Evolutionary conservation across 1,140 invertebrate genomes (phyloP).

Genomic region (Papilio machaon): DNA sequence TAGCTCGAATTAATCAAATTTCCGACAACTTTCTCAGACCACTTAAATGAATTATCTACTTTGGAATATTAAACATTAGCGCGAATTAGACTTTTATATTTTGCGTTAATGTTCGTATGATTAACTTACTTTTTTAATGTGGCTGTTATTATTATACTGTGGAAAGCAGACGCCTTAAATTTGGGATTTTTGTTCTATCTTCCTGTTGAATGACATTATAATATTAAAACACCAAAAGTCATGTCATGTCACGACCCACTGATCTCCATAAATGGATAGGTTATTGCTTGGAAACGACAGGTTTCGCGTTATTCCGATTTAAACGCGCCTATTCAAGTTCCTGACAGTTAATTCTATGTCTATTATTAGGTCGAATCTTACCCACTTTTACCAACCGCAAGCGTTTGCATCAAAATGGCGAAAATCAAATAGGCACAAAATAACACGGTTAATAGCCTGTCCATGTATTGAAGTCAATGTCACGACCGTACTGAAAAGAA

Average conservation of each 20-base stretch:
- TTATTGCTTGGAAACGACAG: too few relatives aligned
- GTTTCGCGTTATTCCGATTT: too few relatives aligned
- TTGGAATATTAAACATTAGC: neutral
- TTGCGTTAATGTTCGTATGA: neutral
- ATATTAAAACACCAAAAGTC: too few relatives aligned
- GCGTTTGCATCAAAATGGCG: too few relatives aligned
- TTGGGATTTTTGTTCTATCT: neutral
- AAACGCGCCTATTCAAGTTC: too few relatives aligned
- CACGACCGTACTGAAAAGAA: conserved; percentile 37
- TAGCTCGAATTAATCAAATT: neutral
- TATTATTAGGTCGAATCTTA: too few relatives aligned
- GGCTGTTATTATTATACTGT: neutral
- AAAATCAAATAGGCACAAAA: too few relatives aligned
- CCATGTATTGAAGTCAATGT: neutral
- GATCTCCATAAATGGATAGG: too few relatives aligned
- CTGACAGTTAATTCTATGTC: too few relatives aligned
- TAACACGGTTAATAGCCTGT: too few relatives aligned
- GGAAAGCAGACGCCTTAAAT: neutral
- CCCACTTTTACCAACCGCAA: too few relatives aligned
- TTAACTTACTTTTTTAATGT: neutral
- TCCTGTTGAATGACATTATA: neutral
- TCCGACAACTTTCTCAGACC: conserved; percentile 3
- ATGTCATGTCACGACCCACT: too few relatives aligned
- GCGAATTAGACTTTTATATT: neutral
- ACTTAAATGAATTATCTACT: conserved; percentile 4